A percentile compares a stretch with the other conserved stretches of the same genome.
Conservation (phyloP, 2,888 invertebrate genomes). For the Sarcophaga caerulescens region DNA sequence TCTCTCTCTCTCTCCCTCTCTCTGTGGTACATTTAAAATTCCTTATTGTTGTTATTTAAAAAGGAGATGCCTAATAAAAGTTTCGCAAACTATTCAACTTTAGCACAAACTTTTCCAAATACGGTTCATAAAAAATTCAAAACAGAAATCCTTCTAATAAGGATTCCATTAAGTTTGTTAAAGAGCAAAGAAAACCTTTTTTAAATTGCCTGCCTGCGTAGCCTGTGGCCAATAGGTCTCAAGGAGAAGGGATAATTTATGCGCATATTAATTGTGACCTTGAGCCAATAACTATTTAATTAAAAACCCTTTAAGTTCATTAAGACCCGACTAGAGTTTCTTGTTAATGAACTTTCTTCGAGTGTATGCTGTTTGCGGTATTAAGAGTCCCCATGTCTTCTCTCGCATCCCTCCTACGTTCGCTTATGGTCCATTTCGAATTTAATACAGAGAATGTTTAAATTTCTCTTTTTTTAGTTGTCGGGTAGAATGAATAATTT, state of each 20-base stretch:
- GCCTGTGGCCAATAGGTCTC: not conserved
- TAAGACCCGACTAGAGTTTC: not conserved
- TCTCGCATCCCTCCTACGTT: not conserved
- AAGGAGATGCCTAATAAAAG: slow-evolving; percentile 22
- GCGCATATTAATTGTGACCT: slow-evolving; percentile 38
- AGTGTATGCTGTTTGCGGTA: not conserved
- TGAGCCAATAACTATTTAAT: slow-evolving; percentile 30
- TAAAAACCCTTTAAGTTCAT: slow-evolving; percentile 20
- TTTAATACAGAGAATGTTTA: not conserved
- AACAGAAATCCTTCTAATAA: slow-evolving; percentile 6
- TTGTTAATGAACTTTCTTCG: slow-evolving; percentile 16
- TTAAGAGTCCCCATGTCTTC: not conserved
- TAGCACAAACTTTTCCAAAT: not conserved
- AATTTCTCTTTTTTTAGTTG: not conserved
- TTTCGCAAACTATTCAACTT: slow-evolving; percentile 2
- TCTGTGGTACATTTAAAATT: not conserved
- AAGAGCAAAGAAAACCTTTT: too few relatives aligned
- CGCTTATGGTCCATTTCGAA: not conserved
- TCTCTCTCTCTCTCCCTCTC: too few relatives aligned
- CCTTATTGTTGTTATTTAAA: slow-evolving; percentile 19
- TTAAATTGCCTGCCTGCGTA: not conserved
- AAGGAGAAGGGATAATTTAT: slow-evolving; percentile 37
- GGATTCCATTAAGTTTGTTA: not conserved
- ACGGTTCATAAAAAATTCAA: not conserved
- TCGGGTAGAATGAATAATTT: not conserved